These are phyloP conservation scores for Luscinia megarhynchos DNA, from an alignment of 2,797 vertebrate species.

Conservation along the genomic window DNA sequence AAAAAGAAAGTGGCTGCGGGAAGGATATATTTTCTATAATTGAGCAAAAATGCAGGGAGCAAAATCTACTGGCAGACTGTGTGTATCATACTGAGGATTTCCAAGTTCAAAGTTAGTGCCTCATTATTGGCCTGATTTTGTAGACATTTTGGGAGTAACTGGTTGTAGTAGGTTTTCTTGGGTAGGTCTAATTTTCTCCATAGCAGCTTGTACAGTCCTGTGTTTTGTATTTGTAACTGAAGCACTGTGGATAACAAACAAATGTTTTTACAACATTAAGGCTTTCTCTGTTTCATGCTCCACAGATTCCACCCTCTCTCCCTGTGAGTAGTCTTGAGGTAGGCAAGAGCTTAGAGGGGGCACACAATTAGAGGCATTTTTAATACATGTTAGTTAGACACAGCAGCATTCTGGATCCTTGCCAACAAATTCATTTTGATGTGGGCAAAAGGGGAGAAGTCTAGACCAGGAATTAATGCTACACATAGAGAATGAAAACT, in stretches of 20 bases:
- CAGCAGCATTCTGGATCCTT: neutral
- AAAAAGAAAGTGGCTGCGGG: neutral
- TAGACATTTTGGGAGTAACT: neutral
- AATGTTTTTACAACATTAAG: neutral
- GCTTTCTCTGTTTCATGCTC: neutral
- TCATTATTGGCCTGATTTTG: neutral
- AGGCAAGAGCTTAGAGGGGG: neutral
- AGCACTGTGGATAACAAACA: neutral
- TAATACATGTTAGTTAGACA: neutral
- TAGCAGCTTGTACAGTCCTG: neutral
- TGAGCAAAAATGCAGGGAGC: neutral
- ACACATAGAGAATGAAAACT: neutral
- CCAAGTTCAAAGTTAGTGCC: neutral
- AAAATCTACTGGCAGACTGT: neutral
- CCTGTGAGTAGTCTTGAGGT: neutral
- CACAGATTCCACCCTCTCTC: fast-evolving
- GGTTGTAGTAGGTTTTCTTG: neutral
- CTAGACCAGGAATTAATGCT: neutral
- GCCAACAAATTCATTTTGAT: neutral
- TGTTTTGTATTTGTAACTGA: neutral
- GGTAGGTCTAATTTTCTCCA: neutral
- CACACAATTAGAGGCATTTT: neutral
- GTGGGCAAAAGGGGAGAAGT: neutral
- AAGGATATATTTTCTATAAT: neutral
- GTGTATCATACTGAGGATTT: neutral